A percentile compares a stretch with the other conserved stretches of the same genome.
Evolutionary conservation across 2,888 invertebrate genomes (phyloP).

Genomic region (Melanophora roralis): DNA sequence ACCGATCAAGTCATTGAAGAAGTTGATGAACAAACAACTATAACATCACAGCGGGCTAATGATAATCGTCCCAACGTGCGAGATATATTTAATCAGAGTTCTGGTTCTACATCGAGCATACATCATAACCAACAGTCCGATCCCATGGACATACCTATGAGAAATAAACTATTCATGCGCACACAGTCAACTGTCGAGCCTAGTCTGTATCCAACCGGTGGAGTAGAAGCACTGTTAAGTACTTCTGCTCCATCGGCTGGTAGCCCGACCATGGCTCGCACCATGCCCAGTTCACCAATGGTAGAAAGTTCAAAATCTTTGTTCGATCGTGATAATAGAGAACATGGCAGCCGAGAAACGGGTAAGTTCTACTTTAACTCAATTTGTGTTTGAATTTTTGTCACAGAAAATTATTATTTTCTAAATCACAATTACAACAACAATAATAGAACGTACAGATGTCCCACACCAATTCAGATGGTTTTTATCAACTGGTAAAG

Average conservation of each 20-base stretch:
- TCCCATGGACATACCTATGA: constrained; percentile 81
- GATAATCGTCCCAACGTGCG: constrained; percentile 81
- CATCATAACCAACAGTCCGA: constrained; percentile 76
- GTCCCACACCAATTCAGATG: constrained; percentile 74
- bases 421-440: constrained; percentile 53
- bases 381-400: neutral
- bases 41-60: constrained; percentile 83
- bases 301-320: constrained; percentile 70
- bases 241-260: constrained; percentile 73
- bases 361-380: constrained; percentile 67
- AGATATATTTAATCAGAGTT: constrained; percentile 80
- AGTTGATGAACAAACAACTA: constrained; percentile 89
- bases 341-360: constrained; percentile 71
- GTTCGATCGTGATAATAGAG: constrained; percentile 67
- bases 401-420: constrained; percentile 53
- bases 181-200: constrained; percentile 73
- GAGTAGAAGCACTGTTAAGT: constrained; percentile 75
- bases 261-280: constrained; percentile 66
- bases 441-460: constrained; percentile 69
- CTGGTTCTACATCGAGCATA: constrained; percentile 68
- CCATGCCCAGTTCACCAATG: constrained; percentile 69
- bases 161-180: constrained; percentile 69
- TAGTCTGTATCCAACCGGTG: constrained; percentile 74
- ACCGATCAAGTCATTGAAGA: constrained; percentile 86
- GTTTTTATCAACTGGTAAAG: constrained; percentile 76